phyloP scores from a whole-genome alignment of 2,888 invertebrate species.

The Leptopilina syphax region DNA sequence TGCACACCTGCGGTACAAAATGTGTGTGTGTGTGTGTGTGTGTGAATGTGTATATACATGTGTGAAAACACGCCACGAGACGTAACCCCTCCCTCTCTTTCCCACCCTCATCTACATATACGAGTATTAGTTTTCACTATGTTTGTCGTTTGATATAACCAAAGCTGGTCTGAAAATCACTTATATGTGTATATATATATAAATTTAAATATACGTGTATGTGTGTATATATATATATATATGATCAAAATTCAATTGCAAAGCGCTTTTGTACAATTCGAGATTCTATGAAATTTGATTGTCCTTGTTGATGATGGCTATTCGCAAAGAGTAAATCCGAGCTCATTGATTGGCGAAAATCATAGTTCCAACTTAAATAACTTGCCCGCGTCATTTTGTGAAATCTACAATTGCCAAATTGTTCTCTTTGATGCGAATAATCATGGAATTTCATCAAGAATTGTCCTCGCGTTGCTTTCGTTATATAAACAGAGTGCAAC shows the following conservation, averaged over 20 bases:
- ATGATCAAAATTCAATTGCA: slow-evolving; percentile 37
- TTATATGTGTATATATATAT: not conserved
- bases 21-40: not conserved
- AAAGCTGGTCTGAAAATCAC: slow-evolving; percentile 37
- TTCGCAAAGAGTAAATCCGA: slow-evolving; percentile 40
- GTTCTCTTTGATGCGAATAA: slow-evolving; percentile 5
- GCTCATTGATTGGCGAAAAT: slow-evolving; percentile 23
- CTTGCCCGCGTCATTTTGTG: slow-evolving; percentile 1
- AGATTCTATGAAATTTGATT: slow-evolving; percentile 40
- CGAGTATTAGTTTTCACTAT: slow-evolving; percentile 57
- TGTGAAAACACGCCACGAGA: slow-evolving; percentile 39
- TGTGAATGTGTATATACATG: slow-evolving; percentile 13
- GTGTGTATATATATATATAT: too few species aligned
- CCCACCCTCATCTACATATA: slow-evolving; percentile 39
- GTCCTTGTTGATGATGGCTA: slow-evolving; percentile 37
- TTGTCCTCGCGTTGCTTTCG: not conserved
- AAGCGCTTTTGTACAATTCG: slow-evolving; percentile 39
- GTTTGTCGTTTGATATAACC: slow-evolving; percentile 56
- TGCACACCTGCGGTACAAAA: slow-evolving; percentile 53
- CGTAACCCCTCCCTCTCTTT: too few species aligned
- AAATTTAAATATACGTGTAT: too few species aligned
- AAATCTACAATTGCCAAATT: not conserved
- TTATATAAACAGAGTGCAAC: not conserved
- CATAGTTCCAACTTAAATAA: slow-evolving; percentile 9
- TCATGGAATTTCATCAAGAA: not conserved